Base-by-base conservation (phyloP, 2,888 invertebrate species). In the Auanema freiburgensis region DNA sequence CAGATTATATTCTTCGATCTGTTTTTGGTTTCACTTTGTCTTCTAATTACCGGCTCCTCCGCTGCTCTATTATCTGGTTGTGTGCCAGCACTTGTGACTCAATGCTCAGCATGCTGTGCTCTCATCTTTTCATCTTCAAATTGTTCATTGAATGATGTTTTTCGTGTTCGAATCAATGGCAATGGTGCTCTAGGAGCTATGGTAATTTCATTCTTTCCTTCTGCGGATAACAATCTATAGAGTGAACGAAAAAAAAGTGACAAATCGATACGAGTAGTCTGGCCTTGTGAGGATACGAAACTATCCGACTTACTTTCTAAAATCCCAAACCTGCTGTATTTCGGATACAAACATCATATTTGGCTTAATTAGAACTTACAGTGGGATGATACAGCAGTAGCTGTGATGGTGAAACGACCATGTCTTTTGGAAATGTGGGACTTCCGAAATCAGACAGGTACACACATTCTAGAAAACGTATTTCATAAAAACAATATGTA, bases 351-450 rank as follows among this genome's bases (percentile, higher is more conserved):
- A n/a, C n/a, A n/a, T n/a, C n/a, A n/a, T n/a, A n/a, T n/a, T n/a
- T n/a, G n/a, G n/a, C n/a, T n/a, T n/a, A n/a, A n/a, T n/a, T n/a
- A n/a, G n/a, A n/a, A n/a, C 12, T 59, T 60, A 25, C 14, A 60
- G 60, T 60, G 60, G 60, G 60, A 60, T 23, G 49, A 60, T 41
- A 16, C 54, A n/a, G 55, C 50, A 41, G 52, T 51, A 12, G 12
- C 24, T 21, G 60, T 55, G 3, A 54, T 60, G 24, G 60, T 60
- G 2, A 43, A 49, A 40, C 25, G 21, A 1, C 54, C 54, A n/a
- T 60, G 60, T 44, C 55, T 60, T 46, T 41, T 60, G 21, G 54
- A 60, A 23, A 55, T 60, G 55, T 60, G 60, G 60, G 60, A 60
- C 40, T 44, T 44, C 3, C 46, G 55, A 21, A 60, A 60, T 49